Evolutionary conservation across 2,888 invertebrate species (phyloP), one percentile per base, ranked within the genome.

Genomic region (Philaethria dido): DNA sequence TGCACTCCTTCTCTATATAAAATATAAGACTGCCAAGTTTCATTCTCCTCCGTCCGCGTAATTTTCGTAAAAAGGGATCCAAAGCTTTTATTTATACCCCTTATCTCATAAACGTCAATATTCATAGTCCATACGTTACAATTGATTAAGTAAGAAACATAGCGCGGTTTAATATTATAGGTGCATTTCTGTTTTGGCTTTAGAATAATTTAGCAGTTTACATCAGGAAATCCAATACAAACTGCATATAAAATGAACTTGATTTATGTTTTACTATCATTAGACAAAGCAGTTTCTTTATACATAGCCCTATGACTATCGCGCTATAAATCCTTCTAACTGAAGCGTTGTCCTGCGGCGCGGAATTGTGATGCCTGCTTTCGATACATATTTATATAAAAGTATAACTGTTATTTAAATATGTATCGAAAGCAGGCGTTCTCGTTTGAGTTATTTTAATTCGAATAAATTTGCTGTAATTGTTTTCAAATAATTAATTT

Each of bases 311-410:
- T 48, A 54, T 62, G 63, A 68, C 57, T 44, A 50, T 50, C 72
- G 68, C 68, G 74, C 72, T 71, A 75, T 77, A 75, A 77, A 74
- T 74, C 74, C 75, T 72, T 65, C 69, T 69, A 72, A 66, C 44
- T 63, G 66, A 70, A 69, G 60, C 72, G 71, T 73, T 73, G 75
- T 76, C 73, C 73, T 59, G 70, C 62, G 74, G 74, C 78, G 73
- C 71, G 75, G 69, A 75, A 48, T 71, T 57, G 64, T 62, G 76
- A 77, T 77, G 72, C 70, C 69, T 69, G 69, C 65, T 67, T 68
- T 68, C 68, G 79, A 79, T 79, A 77, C 71, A 62, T 60, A 72
- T 73, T 72, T 70, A 68, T 74, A 74, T 66, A 69, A 70, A 75
- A 74, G 68, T 73, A 74, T 75, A 70, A 74, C 68, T 72, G 72